Conservation (phyloP, 2,113 vertebrate genomes). For the Melozone crissalis region DNA sequence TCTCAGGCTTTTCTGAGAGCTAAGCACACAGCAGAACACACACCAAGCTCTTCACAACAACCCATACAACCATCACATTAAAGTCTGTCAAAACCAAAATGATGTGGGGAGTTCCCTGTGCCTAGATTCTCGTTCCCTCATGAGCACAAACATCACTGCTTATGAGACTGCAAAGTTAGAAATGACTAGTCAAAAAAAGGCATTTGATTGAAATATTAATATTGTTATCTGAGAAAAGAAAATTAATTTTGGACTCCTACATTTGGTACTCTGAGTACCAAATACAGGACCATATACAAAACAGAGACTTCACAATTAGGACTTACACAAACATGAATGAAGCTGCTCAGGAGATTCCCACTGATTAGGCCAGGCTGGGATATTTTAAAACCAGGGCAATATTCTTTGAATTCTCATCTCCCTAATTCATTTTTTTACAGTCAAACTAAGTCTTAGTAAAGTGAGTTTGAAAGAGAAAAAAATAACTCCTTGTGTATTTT, state of each 20-base stretch:
- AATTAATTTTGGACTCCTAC: not conserved
- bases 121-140: not conserved
- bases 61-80: not conserved
- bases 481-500: not conserved
- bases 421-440: not conserved
- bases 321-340: not conserved
- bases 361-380: not conserved
- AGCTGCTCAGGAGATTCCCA: not conserved
- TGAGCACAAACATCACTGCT: not conserved
- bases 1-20: not conserved
- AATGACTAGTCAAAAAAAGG: fast-evolving
- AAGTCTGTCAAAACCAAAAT: not conserved
- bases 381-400: not conserved
- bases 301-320: not conserved
- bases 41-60: not conserved
- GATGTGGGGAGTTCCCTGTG: not conserved
- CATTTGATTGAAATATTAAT: not conserved
- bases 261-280: not conserved
- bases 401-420: not conserved
- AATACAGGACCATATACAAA: not conserved
- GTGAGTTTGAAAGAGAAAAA: not conserved
- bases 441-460: not conserved
- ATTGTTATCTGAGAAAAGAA: not conserved
- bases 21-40: not conserved
- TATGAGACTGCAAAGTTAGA: not conserved